Base-by-base conservation (phyloP, 2,797 vertebrate species). In the Coilia nasus region DNA sequence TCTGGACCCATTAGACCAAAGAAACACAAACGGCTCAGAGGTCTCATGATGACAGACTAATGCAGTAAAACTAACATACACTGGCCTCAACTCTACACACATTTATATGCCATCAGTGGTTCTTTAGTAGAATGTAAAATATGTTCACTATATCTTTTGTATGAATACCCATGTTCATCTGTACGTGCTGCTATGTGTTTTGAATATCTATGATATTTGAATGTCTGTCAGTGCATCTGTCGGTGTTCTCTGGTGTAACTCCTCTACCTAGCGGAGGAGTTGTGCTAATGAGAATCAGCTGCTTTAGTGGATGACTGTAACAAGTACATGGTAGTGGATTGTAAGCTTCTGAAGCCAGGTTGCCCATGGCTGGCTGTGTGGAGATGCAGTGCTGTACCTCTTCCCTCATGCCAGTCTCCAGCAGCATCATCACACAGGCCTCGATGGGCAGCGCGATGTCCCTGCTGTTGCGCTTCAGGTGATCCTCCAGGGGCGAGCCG, bases 331-430 rank as follows among this genome's bases (percentile, higher is more conserved):
- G 35, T 41, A 41, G 2, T 54, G 50, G 7, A 54, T 7, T 54
- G 50, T 54, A 54, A 41, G 35, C 35, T 1, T 54, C 2, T 54
- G 9, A 10, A 54, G 50, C 14, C 50, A 54, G 50, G 50, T 54
- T 54, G 50, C 9, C 50, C 50, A 14, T 54, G 50, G 50, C 50
- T 54, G 50, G 50, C 2, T 54, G 50, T 44, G 35, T 44, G 12
- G 21, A 21, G 6, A 15, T 21, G 67, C 0, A 35, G 64, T 35
- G 15, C 14, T 5, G 67, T 44, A 99, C 98, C 98, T 99, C 98
- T 92, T 99, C 98, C 88, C 95, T 98, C 98, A 99, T 99, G 89
- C 98, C 98, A 0, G 98, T 99, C 90, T 99, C 98, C 92, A 99
- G 93, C 41, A 99, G 97, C 96, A 99, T 97, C 98, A 99, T 99